Conservation (phyloP, 2,797 vertebrate species). For the Delichon dasypus region DNA sequence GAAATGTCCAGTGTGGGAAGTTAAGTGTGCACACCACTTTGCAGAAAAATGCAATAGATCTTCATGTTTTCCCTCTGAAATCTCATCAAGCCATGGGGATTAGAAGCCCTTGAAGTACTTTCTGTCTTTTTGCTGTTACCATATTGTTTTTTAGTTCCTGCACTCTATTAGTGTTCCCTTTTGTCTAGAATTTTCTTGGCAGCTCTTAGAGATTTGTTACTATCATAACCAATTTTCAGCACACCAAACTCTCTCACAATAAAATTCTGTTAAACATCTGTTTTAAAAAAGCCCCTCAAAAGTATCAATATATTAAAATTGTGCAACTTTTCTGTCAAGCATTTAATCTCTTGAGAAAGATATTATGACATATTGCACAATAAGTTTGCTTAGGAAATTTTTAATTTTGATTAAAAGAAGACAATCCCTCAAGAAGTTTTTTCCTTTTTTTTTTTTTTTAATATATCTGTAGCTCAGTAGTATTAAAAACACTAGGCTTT, state of each 20-base stretch:
- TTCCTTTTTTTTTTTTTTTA: background rate
- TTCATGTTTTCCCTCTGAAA: constrained; percentile 26
- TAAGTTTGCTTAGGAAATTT: background rate
- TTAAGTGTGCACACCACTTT: background rate
- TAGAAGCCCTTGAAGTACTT: constrained; percentile 3
- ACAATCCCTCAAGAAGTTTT: background rate
- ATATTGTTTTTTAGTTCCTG: background rate
- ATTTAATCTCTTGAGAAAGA: background rate
- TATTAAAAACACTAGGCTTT: background rate
- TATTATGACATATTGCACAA: background rate
- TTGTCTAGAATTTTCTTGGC: constrained; percentile 14
- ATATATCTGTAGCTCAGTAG: background rate
- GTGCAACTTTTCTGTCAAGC: background rate
- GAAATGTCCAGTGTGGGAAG: background rate
- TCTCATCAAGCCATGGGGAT: background rate
- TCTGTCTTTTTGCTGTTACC: background rate
- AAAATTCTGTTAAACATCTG: background rate
- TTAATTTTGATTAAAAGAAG: background rate
- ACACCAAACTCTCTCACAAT: background rate
- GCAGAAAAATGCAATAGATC: constrained; percentile 16
- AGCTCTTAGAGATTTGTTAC: background rate
- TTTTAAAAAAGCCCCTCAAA: background rate
- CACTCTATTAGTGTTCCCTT: background rate
- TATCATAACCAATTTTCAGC: background rate
- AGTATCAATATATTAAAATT: background rate